These are phyloP conservation scores for Trichonephila inaurata DNA, from an alignment of 1,140 invertebrate genomes.

Conservation along the genomic window DNA sequence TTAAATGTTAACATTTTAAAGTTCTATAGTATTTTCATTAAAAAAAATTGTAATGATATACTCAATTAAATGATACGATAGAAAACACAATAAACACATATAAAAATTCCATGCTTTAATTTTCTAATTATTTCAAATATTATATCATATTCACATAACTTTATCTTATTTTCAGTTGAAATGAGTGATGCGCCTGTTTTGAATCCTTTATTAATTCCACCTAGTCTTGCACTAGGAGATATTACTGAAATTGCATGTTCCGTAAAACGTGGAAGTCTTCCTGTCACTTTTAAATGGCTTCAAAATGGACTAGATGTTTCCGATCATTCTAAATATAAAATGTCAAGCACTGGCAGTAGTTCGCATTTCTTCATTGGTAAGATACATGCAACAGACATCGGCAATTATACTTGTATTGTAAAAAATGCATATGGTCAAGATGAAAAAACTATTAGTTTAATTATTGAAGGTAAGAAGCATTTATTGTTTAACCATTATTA, in stretches of 20 bases:
- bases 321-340: conserved; percentile 12
- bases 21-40: too few relatives aligned
- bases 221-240: conserved; percentile 13
- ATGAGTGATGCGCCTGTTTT: conserved; percentile 15
- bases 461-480: conserved; percentile 49
- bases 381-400: conserved; percentile 39
- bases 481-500: background rate
- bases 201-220: conserved; percentile 32
- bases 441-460: conserved; percentile 36
- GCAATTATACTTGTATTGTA: conserved; percentile 56
- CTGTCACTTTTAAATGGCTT: conserved; percentile 65
- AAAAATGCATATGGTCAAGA: conserved; percentile 8
- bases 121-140: too few relatives aligned
- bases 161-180: background rate
- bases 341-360: conserved; percentile 6
- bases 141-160: too few relatives aligned
- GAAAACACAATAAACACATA: too few relatives aligned
- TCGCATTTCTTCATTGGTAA: conserved; percentile 22
- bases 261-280: conserved; percentile 52
- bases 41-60: too few relatives aligned
- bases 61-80: too few relatives aligned
- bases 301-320: conserved; percentile 28
- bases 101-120: too few relatives aligned
- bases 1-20: too few relatives aligned
- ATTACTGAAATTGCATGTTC: conserved; percentile 40